Percentiles rank a stretch among this genome's conserved stretches.
These are phyloP conservation scores for Ormyrus pomaceus DNA, from an alignment of 2,888 invertebrate genomes.

Conservation along the genomic window DNA sequence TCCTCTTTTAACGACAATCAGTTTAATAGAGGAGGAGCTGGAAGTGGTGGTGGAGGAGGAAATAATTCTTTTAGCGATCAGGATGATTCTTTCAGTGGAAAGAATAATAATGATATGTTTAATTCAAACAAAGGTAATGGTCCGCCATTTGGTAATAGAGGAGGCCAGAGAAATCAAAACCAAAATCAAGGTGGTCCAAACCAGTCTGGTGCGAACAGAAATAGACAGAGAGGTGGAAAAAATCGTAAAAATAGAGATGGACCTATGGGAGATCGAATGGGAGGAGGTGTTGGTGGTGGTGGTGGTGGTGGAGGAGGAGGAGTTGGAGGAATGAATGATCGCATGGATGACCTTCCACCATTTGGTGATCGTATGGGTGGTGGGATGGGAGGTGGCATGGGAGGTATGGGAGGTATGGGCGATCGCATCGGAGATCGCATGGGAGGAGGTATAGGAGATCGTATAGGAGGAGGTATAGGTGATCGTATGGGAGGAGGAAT, in stretches of 20 bases:
- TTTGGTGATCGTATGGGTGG: conserved; percentile 36
- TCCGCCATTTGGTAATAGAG: conserved; percentile 58
- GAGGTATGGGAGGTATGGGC: conserved; percentile 2
- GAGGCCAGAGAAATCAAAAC: conserved; percentile 56
- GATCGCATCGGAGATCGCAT: conserved; percentile 35
- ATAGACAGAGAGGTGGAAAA: conserved; percentile 66
- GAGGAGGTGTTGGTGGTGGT: conserved; percentile 40
- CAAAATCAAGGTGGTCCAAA: conserved; percentile 59
- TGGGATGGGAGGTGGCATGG: conserved; percentile 49
- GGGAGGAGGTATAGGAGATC: conserved; percentile 37
- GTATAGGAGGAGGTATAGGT: conserved; percentile 49
- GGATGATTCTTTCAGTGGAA: conserved; percentile 56
- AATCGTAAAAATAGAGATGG: conserved; percentile 67
- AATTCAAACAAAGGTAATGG: conserved; percentile 48
- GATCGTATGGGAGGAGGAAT: conserved; percentile 46
- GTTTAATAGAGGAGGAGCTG: conserved; percentile 54
- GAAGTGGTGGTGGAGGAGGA: conserved; percentile 40
- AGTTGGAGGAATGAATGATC: conserved; percentile 34
- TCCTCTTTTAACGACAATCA: conserved; percentile 61
- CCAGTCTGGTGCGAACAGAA: conserved; percentile 57
- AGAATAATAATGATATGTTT: conserved; percentile 50
- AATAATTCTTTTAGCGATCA: conserved; percentile 58
- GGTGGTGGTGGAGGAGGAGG: conserved; percentile 28
- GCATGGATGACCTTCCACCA: conserved; percentile 32
- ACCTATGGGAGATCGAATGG: conserved; percentile 47